A percentile compares a stretch with the other conserved stretches of the same genome.
These are phyloP conservation scores for Pissodes strobi DNA, from an alignment of 1,140 invertebrate genomes.

Conservation along the genomic window DNA sequence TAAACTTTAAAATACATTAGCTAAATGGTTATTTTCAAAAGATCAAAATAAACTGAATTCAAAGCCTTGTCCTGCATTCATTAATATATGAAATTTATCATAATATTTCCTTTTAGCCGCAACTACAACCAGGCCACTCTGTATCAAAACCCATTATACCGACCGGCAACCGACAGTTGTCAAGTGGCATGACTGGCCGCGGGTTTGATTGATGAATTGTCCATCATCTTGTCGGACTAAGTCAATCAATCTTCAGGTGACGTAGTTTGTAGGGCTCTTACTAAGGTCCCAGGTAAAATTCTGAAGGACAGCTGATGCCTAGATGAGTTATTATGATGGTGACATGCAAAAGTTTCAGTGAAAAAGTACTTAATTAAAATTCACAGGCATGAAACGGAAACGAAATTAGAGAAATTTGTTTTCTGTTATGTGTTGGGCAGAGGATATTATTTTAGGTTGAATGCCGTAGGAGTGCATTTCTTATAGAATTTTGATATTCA, in stretches of 20 bases:
- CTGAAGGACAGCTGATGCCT: conserved; percentile 25
- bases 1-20: no score
- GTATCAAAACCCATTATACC: conserved; percentile 15
- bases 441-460: no score
- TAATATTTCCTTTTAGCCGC: not conserved
- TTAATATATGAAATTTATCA: no score
- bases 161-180: conserved; percentile 32
- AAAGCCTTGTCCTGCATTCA: no score
- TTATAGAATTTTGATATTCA: no score
- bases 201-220: conserved; percentile 51
- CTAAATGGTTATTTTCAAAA: no score
- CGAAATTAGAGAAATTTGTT: not conserved
- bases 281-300: conserved; percentile 36
- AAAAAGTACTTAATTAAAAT: conserved; percentile 17
- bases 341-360: conserved; percentile 21
- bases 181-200: conserved; percentile 47
- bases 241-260: conserved; percentile 49
- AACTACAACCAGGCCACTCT: not conserved
- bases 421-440: no score
- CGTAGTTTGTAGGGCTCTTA: conserved; percentile 35
- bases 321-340: conserved; percentile 21
- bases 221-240: conserved; percentile 47
- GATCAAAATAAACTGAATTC: no score
- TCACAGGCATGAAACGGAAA: not conserved
- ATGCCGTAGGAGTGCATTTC: no score